A percentile compares a stretch with the other conserved stretches of the same genome.
phyloP scores from a whole-genome alignment of 1,140 invertebrate species.

The Whitmania pigra region DNA sequence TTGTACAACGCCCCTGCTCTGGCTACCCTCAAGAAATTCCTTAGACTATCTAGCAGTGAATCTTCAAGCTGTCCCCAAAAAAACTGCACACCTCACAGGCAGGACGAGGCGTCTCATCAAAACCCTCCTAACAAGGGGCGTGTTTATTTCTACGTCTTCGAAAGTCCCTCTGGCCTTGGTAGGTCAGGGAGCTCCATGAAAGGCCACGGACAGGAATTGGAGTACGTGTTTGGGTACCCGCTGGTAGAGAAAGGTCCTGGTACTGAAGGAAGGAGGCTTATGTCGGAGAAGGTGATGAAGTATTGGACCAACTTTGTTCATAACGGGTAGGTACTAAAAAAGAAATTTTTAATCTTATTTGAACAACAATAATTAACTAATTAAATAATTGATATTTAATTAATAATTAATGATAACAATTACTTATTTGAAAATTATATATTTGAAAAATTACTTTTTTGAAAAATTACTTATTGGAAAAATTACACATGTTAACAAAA shows the following conservation, averaged over 20 bases:
- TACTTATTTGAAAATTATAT: too few relatives aligned
- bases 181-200: constrained; percentile 56
- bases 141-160: not conserved
- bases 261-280: constrained; percentile 41
- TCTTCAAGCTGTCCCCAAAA: not conserved
- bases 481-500: too few relatives aligned
- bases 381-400: too few relatives aligned
- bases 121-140: not conserved
- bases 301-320: constrained; percentile 91
- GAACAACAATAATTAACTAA: too few relatives aligned
- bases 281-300: constrained; percentile 81
- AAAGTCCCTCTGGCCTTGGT: not conserved
- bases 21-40: constrained; percentile 63
- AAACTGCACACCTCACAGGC: not conserved
- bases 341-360: too few relatives aligned
- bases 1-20: constrained; percentile 76
- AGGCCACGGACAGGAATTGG: constrained; percentile 79
- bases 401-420: too few relatives aligned
- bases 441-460: too few relatives aligned
- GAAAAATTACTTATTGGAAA: too few relatives aligned
- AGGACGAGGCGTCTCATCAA: not conserved
- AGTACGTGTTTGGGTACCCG: constrained; percentile 81
- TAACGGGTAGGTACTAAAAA: constrained; percentile 85
- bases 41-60: constrained; percentile 14
- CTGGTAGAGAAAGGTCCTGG: constrained; percentile 47